A percentile compares a stretch with the other conserved stretches of the same genome.
phyloP scores from a whole-genome alignment of 2,888 invertebrate genomes.

The Hesperia comma region DNA sequence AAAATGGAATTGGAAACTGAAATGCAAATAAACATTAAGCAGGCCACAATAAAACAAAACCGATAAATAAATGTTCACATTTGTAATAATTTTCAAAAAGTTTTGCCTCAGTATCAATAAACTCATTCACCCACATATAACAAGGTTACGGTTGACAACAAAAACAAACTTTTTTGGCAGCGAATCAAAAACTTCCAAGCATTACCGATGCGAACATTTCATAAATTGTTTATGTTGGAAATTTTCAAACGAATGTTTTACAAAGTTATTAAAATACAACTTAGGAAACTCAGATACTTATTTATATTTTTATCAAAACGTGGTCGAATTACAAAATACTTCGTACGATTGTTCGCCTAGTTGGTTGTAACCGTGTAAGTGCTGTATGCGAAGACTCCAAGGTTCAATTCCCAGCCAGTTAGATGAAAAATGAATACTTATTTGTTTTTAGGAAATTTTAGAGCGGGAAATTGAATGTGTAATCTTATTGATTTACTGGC shows the following conservation, averaged over 20 bases:
- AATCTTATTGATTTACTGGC: too few relatives aligned
- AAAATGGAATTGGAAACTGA: background rate
- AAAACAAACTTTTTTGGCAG: conserved; percentile 59
- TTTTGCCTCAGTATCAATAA: conserved; percentile 31
- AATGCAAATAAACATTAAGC: background rate
- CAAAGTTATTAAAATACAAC: conserved; percentile 28
- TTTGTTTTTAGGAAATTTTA: too few relatives aligned
- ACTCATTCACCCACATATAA: conserved; percentile 36
- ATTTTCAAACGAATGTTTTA: conserved; percentile 26
- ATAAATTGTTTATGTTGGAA: conserved; percentile 39
- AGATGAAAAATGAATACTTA: too few relatives aligned
- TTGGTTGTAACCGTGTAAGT: too few relatives aligned
- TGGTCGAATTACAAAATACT: too few relatives aligned
- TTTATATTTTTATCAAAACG: background rate
- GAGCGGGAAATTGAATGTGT: too few relatives aligned
- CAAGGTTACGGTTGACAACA: conserved; percentile 48
- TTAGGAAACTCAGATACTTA: conserved; percentile 10
- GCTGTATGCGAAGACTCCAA: too few relatives aligned
- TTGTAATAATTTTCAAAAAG: conserved; percentile 31
- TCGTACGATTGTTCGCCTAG: too few relatives aligned
- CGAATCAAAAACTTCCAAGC: conserved; percentile 48
- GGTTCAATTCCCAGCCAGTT: too few relatives aligned
- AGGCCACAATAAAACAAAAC: conserved; percentile 16
- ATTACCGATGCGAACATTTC: conserved; percentile 33
- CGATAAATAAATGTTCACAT: conserved; percentile 28